Percentiles rank a stretch among this genome's conserved stretches.
Evolutionary conservation across 1,140 invertebrate genomes (phyloP).

Genomic region (Ridgeia piscesae): DNA sequence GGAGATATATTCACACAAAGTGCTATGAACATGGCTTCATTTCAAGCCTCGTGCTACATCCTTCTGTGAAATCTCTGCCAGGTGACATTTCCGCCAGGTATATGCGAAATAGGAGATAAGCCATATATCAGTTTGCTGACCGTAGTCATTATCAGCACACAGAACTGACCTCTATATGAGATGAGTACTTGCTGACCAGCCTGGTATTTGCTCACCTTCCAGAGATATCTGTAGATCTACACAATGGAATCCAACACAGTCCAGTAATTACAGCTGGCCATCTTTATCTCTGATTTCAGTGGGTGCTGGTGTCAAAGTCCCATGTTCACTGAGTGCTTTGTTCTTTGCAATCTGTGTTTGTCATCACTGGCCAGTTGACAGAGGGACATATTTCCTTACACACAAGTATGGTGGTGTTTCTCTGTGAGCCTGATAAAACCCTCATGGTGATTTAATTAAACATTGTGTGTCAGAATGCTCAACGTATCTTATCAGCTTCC

Average conservation of each 20-base stretch:
- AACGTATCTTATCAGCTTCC: neutral
- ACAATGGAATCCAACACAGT: neutral
- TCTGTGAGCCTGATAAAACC: neutral
- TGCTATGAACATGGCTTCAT: neutral
- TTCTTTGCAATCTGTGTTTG: neutral
- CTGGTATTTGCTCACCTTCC: neutral
- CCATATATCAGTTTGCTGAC: neutral
- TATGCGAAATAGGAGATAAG: neutral
- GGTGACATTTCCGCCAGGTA: neutral
- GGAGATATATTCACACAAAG: too few relatives aligned
- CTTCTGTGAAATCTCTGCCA: neutral
- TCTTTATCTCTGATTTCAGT: neutral
- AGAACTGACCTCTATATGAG: neutral
- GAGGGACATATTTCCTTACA: neutral
- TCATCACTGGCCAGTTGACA: neutral
- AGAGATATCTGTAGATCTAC: neutral
- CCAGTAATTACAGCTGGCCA: neutral
- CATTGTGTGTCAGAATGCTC: neutral
- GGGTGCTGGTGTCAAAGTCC: neutral
- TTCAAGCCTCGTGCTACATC: neutral
- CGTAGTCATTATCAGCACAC: neutral
- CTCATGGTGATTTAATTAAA: neutral
- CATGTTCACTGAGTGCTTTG: neutral
- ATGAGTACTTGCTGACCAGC: neutral
- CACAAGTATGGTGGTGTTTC: neutral